These are phyloP conservation scores for Alectura lathami DNA, from an alignment of 2,113 vertebrate species.

Conservation along the genomic window DNA sequence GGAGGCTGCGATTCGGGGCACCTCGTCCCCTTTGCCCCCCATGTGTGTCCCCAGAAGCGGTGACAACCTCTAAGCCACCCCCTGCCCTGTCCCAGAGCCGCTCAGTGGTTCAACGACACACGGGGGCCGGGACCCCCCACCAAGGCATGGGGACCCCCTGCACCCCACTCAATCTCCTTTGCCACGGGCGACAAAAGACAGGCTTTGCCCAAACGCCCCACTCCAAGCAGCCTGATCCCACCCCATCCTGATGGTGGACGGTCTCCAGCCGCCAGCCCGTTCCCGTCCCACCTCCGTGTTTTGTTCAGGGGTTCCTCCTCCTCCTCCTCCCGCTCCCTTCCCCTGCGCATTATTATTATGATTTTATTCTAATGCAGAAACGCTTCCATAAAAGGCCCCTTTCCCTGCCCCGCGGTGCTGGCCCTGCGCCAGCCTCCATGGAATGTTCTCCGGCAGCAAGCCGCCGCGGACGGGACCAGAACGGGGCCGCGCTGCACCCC, in stretches of 20 bases:
- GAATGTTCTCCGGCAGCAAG: conserved; percentile 70
- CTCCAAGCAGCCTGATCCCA: neutral
- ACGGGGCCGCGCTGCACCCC: neutral
- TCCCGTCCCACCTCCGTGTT: neutral
- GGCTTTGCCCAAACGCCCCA: neutral
- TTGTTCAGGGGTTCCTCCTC: conserved; percentile 27
- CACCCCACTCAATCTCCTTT: neutral
- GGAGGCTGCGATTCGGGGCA: neutral
- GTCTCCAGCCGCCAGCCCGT: neutral
- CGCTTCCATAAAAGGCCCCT: conserved; percentile 76
- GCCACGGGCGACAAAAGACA: neutral
- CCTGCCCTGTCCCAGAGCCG: neutral
- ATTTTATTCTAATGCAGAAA: conserved; percentile 74
- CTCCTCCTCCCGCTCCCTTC: conserved; percentile 41
- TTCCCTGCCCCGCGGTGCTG: conserved; percentile 70
- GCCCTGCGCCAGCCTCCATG: conserved; percentile 61
- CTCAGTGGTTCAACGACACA: neutral
- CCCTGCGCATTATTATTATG: conserved; percentile 62
- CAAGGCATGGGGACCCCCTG: fast-evolving
- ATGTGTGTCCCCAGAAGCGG: fast-evolving
- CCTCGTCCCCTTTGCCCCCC: neutral
- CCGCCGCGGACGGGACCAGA: neutral
- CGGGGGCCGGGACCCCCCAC: neutral
- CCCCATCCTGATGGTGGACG: neutral
- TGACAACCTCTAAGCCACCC: neutral